These are phyloP conservation scores for Oncorhynchus tshawytscha DNA, from an alignment of 2,113 vertebrate genomes.

Conservation along the genomic window DNA sequence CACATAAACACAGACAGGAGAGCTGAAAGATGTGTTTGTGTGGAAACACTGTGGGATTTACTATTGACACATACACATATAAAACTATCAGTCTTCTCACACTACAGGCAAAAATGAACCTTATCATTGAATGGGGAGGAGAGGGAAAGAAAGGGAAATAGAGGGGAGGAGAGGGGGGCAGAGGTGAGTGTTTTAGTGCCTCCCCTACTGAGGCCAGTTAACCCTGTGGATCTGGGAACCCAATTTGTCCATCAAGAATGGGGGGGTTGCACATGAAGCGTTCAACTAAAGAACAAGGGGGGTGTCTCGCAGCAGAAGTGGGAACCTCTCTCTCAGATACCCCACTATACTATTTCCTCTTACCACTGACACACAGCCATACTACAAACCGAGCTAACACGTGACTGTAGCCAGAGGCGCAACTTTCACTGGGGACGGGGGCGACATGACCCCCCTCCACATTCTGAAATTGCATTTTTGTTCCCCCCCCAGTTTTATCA, in stretches of 20 bases:
- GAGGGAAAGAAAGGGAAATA: not conserved
- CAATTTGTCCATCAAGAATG: slow-evolving; percentile 16
- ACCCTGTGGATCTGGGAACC: slow-evolving; percentile 1
- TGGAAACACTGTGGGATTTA: not conserved
- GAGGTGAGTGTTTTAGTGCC: not conserved
- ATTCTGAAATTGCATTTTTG: no score
- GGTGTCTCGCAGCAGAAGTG: no score
- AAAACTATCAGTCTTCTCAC: slow-evolving; percentile 1
- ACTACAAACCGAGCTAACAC: not conserved
- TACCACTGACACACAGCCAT: not conserved
- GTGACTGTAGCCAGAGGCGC: no score
- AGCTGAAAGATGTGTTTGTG: not conserved
- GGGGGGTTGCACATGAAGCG: not conserved
- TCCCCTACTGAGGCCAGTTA: slow-evolving; percentile 5
- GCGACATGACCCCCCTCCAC: no score
- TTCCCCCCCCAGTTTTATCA: no score
- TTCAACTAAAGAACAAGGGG: no score
- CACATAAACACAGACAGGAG: not conserved
- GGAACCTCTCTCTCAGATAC: not conserved
- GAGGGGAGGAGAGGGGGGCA: not conserved
- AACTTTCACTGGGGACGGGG: no score
- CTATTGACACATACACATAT: not conserved
- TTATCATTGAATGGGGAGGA: slow-evolving; percentile 4
- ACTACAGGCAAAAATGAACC: not conserved
- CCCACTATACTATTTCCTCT: not conserved